Base-by-base conservation (phyloP, 2,797 vertebrate genomes). In the Aeoliscus strigatus region DNA sequence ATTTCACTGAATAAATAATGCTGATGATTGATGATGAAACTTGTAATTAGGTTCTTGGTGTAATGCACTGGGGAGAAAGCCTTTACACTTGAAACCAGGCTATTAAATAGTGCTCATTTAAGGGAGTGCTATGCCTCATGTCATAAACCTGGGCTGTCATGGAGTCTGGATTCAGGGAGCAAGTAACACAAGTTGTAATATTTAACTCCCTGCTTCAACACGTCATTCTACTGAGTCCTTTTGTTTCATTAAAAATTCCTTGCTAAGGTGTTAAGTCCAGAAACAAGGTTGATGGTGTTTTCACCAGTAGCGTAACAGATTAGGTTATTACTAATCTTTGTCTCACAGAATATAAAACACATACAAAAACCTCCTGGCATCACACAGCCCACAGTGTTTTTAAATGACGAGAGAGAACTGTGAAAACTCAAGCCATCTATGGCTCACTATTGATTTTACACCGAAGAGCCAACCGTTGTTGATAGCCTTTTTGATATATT, bases 401-500 rank as follows among this genome's bases (percentile, higher is more conserved):
- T 94, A 97, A 98, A 93, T 93, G 95, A 95, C 92, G 92, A 92
- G 91, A 91, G 91, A 94, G 91, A 93, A 93, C 90, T 90, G 93
- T 91, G 93, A 96, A 98, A 98, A 98, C 94, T 97, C 93, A 91
- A 94, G 90, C 91, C 91, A 89, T 94, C 93, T 96, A 94, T 94
- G 93, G 91, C 91, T 96, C 91, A 88, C 90, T 94, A 98, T 97
- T 92, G 96, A 97, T 97, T 97, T 96, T 94, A 91, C 91, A 92
- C 90, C 89, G 87, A 93, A 92, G 91, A 94, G 91, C 90, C 92
- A 85, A 92, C 90, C 88, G 91, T 90, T 92, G 91, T 94, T 96
- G 93, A 97, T 94, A 94, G 92, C 90, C 88, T 93, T 94, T 81
- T 94, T 97, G 93, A 99, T 97, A 93, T 97, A 96, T 99, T 97